These are phyloP conservation scores for Calyptommatus sinebrachiatus DNA, from an alignment of 2,113 vertebrate species.

Conservation along the genomic window DNA sequence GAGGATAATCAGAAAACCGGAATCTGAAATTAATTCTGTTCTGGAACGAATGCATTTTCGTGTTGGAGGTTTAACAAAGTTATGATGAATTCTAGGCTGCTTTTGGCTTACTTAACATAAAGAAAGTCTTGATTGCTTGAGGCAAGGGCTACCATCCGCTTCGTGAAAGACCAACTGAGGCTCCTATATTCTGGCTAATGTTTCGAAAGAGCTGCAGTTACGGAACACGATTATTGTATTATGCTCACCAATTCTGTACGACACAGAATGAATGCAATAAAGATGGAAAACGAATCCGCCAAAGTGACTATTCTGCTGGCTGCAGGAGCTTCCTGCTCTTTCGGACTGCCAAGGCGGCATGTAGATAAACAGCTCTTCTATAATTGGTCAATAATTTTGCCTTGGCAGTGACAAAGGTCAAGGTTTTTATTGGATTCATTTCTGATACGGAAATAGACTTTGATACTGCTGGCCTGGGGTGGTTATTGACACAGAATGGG, in stretches of 20 bases:
- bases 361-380: constrained; percentile 21
- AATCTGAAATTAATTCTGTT: background rate
- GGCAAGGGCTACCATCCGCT: background rate
- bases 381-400: constrained; percentile 36
- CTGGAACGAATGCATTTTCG: background rate
- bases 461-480: background rate
- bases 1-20: background rate
- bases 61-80: background rate
- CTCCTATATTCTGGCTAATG: constrained; percentile 3
- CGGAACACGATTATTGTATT: background rate
- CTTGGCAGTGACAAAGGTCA: constrained; percentile 42
- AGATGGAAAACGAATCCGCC: background rate
- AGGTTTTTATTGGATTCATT: constrained; percentile 23
- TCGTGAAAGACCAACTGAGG: background rate
- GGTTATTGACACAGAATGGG: background rate
- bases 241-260: background rate
- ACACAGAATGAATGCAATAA: background rate
- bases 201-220: background rate
- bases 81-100: background rate
- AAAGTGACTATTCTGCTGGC: background rate
- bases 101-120: constrained; percentile 1
- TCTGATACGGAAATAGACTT: constrained; percentile 35
- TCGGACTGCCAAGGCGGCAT: background rate
- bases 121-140: constrained; percentile 2
- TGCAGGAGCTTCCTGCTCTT: constrained; percentile 10